Base-by-base conservation (phyloP, 2,113 vertebrate genomes). In the Microcebus lehilahytsara region DNA sequence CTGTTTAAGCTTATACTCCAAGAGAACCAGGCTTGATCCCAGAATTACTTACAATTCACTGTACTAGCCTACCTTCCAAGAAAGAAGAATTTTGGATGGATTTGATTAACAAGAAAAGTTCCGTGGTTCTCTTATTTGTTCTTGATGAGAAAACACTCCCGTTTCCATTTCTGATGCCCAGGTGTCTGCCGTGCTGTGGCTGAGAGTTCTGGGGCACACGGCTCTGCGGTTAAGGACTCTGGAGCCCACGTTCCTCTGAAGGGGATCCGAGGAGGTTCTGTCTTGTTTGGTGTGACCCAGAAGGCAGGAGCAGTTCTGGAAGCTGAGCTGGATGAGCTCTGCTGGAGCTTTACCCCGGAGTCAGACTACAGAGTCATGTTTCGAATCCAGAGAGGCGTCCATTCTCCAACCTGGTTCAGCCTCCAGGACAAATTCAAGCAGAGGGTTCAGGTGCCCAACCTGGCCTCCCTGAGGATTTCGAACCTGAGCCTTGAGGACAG, bases 321-420 rank as follows among this genome's bases (percentile, higher is more conserved):
- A 25, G 1, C 2, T 1, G 12, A 58, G 0, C 25, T 58, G 34
- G 1, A 49, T 11, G 17, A 85, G 32, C n/a, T 66, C 16, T 0
- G 1, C 0, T 96, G 79, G 93, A 1, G 0, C 17, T 34, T 85
- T 23, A 9, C 3, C 3, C 4, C 30, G 64, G n/a, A 3, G 0
- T 74, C 79, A 49, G 0, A 9, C 1, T 8, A 42, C 6, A 66
- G 0, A 1, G 0, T 2, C 13, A 5, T 89, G 2, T 16, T 93
- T n/a, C 2, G 0, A 23, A 23, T 85, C 46, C 0, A 0, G 2
- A 23, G 0, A 0, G 42, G 42, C 9, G 0, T 6, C 19, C 32
- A 32, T 3, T 0, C 7, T 14, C n/a, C 69, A 2, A 19, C 1
- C 0, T 96, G 84, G 89, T 0, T 40, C 17, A 19, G 10, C 42